Evolutionary conservation across 2,888 invertebrate species (phyloP), one percentile per base, ranked within the genome.

Genomic region (Dicyrtomina minuta): DNA sequence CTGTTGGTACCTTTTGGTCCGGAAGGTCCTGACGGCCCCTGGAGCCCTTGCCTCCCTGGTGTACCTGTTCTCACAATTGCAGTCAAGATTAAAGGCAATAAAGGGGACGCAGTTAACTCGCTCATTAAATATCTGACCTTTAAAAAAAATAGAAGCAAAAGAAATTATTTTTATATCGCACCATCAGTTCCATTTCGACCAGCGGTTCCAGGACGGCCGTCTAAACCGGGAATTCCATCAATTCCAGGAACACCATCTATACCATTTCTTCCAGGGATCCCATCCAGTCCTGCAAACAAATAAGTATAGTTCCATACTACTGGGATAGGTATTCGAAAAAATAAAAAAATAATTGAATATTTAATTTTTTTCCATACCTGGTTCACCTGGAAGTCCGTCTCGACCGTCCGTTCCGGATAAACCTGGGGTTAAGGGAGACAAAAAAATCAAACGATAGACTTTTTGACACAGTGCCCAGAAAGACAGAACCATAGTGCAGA

Each of bases 331-430:
- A 41, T 10, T 33, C 41, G 43, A 59, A n/a, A n/a, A 33, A 33
- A 26, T 27, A 12, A 58, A 3, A 56, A 26, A 26, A 46, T 46
- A 8, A 33, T n/a, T 33, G 43, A 55, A 68, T n/a, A 49, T n/a
- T 17, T 15, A 46, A n/a, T 46, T 46, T 41, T 41, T 13, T 58
- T 58, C 26, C 51, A 39, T 56, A 73, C 75, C 94, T 0, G 94
- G 94, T 79, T 93, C 93, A 0, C 95, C 95, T 0, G 94, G 93
- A 0, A 94, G 88, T 2, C 94, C 94, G 77, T 94, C 93, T 66
- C 92, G 84, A 0, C 94, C 95, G 79, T 95, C 94, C 1, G 93
- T 82, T 0, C 92, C 92, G 0, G 88, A 77, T 71, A 82, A 80
- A 46, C 80, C 81, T 79, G 72, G 39, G 64, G 10, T 55, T 58